Evolutionary conservation across 2,888 invertebrate species (phyloP), one percentile per base, ranked within the genome.

Genomic region (Eilema depressum): DNA sequence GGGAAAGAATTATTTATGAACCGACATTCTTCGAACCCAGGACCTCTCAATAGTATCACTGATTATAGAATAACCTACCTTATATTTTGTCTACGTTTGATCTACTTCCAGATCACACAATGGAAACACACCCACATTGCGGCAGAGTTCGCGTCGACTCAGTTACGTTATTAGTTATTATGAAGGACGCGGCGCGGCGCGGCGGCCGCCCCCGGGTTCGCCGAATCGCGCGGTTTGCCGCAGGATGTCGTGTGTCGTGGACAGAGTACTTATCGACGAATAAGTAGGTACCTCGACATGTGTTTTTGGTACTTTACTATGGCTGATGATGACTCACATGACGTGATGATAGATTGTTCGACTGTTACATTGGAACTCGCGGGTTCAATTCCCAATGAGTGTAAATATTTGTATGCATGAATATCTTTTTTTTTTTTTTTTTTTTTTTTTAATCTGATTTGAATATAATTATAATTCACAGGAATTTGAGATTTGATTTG

Each of bases 191-290:
- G 72, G 63, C 77, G 64, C 70, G 71, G 30, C 28, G 65, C 56
- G 70, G 62, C 63, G 25, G 68, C 70, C 61, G 59, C 69, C 73
- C 75, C n/a, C 60, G 56, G 47, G 65, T 85, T 84, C 85, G 78
- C 75, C 79, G 85, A 83, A 85, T 37, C 83, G 79, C 80, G 78
- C 83, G 76, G 78, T 83, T 82, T 81, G 78, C 70, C 82, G 83
- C 86, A 87, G 88, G 88, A 88, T 84, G 81, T 74, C 64, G 63
- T 67, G 66, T 75, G 76, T 84, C 86, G 87, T 84, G 86, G 78
- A 59, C 65, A 69, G 86, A 78, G 77, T 77, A 73, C 75, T 78
- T 75, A 82, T 75, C 73, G 70, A 61, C 69, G 68, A 30, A 78
- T 72, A 70, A 64, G 64, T 72, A 70, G 63, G 64, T 71, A 67